Conservation (phyloP, 2,888 invertebrate genomes). For the Elegia similella region DNA sequence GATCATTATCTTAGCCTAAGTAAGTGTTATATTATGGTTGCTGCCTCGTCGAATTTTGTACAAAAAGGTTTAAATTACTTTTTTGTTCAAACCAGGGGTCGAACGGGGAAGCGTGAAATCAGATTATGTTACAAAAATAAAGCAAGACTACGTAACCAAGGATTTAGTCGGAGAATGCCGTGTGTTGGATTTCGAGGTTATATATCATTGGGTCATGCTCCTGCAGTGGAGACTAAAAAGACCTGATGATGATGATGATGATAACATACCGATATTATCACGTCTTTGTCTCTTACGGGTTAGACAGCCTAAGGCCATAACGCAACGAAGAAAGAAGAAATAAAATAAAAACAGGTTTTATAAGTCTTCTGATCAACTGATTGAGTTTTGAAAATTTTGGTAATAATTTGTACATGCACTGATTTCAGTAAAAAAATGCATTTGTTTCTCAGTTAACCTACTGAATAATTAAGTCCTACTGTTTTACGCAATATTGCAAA, state of each 20-base stretch:
- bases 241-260: too few species aligned
- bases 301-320: too few species aligned
- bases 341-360: too few species aligned
- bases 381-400: too few species aligned
- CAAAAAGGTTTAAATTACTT: constrained; percentile 42
- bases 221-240: too few species aligned
- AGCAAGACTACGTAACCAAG: background rate
- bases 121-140: constrained; percentile 23
- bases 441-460: background rate
- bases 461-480: background rate
- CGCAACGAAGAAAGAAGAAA: too few species aligned
- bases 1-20: constrained; percentile 39
- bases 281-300: too few species aligned
- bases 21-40: constrained; percentile 24
- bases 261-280: too few species aligned
- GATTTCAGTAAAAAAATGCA: too few species aligned
- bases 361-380: too few species aligned
- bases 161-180: background rate
- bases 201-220: too few species aligned
- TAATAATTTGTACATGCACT: too few species aligned
- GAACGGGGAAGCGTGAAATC: constrained; percentile 56
- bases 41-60: constrained; percentile 16
- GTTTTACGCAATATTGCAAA: background rate
- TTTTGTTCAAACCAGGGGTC: constrained; percentile 45
- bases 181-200: background rate